Conservation (phyloP, 2,113 vertebrate species). For the Aplodontia rufa region DNA sequence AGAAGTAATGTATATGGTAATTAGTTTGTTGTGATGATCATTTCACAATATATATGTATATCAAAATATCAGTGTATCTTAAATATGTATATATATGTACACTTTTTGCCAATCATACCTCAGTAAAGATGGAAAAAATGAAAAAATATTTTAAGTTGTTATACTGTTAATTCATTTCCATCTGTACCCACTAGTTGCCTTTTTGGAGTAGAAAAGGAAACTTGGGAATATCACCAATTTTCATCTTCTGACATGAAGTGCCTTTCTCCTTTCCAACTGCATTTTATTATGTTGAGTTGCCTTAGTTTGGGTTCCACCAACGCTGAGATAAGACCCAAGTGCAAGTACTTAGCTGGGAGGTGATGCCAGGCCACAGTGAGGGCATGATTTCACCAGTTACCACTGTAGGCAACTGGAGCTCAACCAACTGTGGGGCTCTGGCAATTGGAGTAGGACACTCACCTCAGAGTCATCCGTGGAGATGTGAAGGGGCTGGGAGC, state of each 20-base stretch:
- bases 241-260: neutral
- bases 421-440: neutral
- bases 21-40: neutral
- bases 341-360: neutral
- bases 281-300: neutral
- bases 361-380: neutral
- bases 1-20: neutral
- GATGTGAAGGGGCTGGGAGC: neutral
- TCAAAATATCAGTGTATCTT: neutral
- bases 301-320: neutral
- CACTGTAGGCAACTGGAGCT: neutral
- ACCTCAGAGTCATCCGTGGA: neutral
- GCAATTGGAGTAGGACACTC: too few relatives aligned
- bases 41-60: neutral
- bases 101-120: neutral
- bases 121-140: neutral
- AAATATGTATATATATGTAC: neutral
- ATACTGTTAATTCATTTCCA: neutral
- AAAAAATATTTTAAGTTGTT: neutral
- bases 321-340: neutral
- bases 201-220: neutral
- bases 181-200: neutral
- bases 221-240: neutral
- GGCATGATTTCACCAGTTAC: too few relatives aligned
- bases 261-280: neutral